Evolutionary conservation across 2,888 invertebrate genomes (phyloP), one percentile per base, ranked within the genome.

Genomic region (Eupeodes latifasciatus): DNA sequence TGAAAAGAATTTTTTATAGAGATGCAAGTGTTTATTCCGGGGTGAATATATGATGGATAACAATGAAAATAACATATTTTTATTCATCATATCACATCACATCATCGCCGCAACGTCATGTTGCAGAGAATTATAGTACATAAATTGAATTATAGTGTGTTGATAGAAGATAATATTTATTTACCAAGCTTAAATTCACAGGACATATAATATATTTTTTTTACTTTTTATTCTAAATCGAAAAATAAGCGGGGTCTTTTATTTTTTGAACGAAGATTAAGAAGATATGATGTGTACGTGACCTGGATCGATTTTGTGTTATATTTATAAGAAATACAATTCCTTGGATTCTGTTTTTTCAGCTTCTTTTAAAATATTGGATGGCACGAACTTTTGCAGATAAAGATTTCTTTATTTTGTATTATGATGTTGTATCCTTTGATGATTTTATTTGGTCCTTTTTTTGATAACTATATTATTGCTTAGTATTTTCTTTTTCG

Each of bases 21-120:
- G 83, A 83, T 87, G 83, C 87, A 87, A 87, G 87, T 87, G 87
- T 87, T 83, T 66, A 71, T 71, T 51, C 71, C 66, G 55, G 76
- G 81, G 55, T 74, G 62, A 34, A 55, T 67, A 14, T 59, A 4
- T 40, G 40, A 49, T 27, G 49, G 49, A 86, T 79, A 79, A 79
- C 83, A 79, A 86, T 86, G 64, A 57, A 27, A 57, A 27, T 27
- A 44, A 55, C 12, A 44, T 59, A 44, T 66, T 78, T 19, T 27
- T 27, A 2, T 27, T 51, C 40, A 40, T 27, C 40, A 40, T 9
- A 40, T 59, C 49, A 51, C 61, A 71, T 61, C 81, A 76, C 57
- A 81, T 64, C 71, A 64, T 69, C 76, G 27, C 27, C 3, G 27
- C 27, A 64, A 55, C 40, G 40, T 40, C 40, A 64, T 62, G 19